Evolutionary conservation across 2,888 invertebrate species (phyloP), one percentile per base, ranked within the genome.

Genomic region (Andrena haemorrhoa): DNA sequence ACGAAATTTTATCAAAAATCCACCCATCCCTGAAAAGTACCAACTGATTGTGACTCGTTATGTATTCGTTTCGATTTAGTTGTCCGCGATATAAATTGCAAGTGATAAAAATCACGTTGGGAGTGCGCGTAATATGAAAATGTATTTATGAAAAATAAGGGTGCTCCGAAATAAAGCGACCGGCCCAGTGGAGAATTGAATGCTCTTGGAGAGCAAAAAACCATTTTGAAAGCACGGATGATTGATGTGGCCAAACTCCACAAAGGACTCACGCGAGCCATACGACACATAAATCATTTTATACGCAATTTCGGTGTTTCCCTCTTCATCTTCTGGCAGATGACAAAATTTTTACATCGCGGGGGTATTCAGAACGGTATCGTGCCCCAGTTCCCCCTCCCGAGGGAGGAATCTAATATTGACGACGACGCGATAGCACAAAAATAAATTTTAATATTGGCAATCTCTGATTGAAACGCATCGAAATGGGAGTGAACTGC

Each of bases 251-350:
- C 20, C 23, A 58, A 65, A 47, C 58, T 23, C 23, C 51, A 20
- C 31, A 69, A 70, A 75, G 16, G n/a, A 12, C n/a, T 41, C 41
- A 23, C 61, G 35, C 58, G 68, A 77, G 20, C 29, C n/a, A 33
- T 51, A 53, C 53, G 63, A 63, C 31, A 35, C 75, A 74, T 79
- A 72, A 79, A 79, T 82, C 82, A 76, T 58, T 79, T 61, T 31
- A 12, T n/a, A 58, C 23, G 53, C 29, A 79, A 75, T 79, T 79
- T 80, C 63, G 33, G 35, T 33, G 41, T 35, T 41, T 49, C 41
- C 31, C 35, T 33, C 64, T 23, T 75, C 49, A 51, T 53, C 23
- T 49, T 65, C 12, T 23, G 49, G 20, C n/a, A 51, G 73, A 64
- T 33, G 47, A 73, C 16, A 31, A 68, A 68, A 80, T 72, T 65